Percentiles rank a stretch among this genome's conserved stretches.
Conservation (phyloP, 2,797 vertebrate species). For the Erpetoichthys calabaricus region DNA sequence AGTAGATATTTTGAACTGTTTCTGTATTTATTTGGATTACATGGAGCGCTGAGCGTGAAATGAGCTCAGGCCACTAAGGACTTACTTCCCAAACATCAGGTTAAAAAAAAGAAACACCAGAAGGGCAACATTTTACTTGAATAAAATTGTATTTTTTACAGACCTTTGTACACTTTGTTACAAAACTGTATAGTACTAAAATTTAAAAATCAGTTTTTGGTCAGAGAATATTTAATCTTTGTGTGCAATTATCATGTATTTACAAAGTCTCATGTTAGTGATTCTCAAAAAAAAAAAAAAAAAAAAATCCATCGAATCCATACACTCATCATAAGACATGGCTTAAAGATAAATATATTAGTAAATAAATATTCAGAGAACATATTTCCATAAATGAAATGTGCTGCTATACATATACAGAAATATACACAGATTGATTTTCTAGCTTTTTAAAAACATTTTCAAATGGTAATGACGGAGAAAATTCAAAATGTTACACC, state of each 20-base stretch:
- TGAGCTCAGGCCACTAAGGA: too few species aligned
- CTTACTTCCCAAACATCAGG: not conserved
- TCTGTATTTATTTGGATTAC: too few species aligned
- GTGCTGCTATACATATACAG: conserved; percentile 96
- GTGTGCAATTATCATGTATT: conserved; percentile 97
- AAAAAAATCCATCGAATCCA: conserved; percentile 61
- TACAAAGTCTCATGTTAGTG: conserved; percentile 93
- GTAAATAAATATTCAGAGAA: conserved; percentile 99
- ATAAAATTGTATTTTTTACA: conserved; percentile 98
- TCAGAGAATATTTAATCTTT: conserved; percentile 91
- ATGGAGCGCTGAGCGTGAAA: too few species aligned
- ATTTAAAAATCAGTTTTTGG: conserved; percentile 92
- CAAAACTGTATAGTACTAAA: conserved; percentile 93
- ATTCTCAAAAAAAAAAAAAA: conserved; percentile 60
- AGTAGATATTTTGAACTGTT: too few species aligned
- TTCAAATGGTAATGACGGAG: conserved; percentile 77
- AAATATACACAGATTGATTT: conserved; percentile 88
- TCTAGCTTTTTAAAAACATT: conserved; percentile 77
- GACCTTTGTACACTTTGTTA: conserved; percentile 98
- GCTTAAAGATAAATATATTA: conserved; percentile 99
- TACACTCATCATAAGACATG: conserved; percentile 95
- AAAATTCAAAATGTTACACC: conserved; percentile 80
- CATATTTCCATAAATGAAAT: conserved; percentile 99
- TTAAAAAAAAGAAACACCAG: conserved; percentile 21
- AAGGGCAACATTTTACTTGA: conserved; percentile 39